phyloP scores from a whole-genome alignment of 2,797 vertebrate genomes.

The Cryptoprocta ferox region DNA sequence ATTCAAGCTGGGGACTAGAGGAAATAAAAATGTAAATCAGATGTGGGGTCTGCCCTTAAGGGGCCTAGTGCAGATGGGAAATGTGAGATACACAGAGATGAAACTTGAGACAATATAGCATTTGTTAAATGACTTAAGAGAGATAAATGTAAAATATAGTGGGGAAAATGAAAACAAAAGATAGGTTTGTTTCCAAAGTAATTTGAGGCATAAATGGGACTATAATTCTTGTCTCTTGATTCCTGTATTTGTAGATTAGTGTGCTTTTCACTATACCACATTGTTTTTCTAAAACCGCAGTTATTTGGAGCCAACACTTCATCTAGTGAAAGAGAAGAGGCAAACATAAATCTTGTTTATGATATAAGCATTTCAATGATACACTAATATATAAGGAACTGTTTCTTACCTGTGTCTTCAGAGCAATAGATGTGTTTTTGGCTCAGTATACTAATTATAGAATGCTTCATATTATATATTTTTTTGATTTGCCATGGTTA shows the following conservation, averaged over 20 bases:
- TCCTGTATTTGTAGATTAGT: neutral
- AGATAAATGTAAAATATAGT: neutral
- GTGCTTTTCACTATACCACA: neutral
- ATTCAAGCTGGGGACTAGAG: neutral
- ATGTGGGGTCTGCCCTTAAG: neutral
- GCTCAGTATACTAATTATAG: neutral
- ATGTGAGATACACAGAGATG: neutral
- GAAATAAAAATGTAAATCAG: neutral
- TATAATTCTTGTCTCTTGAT: neutral
- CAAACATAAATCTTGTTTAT: neutral
- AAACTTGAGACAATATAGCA: neutral
- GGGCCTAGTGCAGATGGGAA: neutral
- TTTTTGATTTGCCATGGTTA: neutral
- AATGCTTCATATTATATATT: neutral
- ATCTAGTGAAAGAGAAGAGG: neutral
- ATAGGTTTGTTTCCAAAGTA: slow-evolving; percentile 6
- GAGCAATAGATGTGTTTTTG: neutral
- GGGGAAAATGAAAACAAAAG: neutral
- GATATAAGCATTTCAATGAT: neutral
- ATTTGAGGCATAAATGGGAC: neutral
- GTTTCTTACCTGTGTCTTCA: slow-evolving; percentile 25
- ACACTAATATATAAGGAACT: neutral
- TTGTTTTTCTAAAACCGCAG: neutral
- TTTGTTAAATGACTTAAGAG: neutral
- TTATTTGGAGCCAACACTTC: neutral